Conservation (phyloP, 2,113 vertebrate species). For the Melospiza georgiana region DNA sequence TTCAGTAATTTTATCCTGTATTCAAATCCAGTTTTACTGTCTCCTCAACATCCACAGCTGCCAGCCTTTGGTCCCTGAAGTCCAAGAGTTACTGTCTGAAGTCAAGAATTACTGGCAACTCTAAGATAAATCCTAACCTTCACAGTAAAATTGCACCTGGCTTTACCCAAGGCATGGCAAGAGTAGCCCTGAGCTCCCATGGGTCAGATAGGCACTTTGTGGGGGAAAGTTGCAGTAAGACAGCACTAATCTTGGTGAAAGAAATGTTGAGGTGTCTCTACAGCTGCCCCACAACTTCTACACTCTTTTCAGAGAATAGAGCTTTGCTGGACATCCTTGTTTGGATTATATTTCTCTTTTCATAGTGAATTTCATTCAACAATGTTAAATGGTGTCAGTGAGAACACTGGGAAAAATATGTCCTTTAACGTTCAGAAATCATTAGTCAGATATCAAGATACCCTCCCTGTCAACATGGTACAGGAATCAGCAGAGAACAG, state of each 20-base stretch:
- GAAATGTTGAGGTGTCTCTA: neutral
- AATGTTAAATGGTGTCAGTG: neutral
- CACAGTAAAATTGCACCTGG: neutral
- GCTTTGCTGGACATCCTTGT: neutral
- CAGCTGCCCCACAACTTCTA: neutral
- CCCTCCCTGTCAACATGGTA: neutral
- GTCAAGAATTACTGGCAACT: neutral
- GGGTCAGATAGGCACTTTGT: neutral
- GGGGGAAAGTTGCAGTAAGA: neutral
- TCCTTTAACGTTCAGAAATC: neutral
- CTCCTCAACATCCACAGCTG: neutral
- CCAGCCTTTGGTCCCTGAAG: neutral
- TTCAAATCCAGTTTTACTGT: neutral
- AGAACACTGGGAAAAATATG: neutral
- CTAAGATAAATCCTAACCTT: neutral
- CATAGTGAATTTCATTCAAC: neutral
- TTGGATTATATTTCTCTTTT: neutral
- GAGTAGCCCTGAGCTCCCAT: neutral
- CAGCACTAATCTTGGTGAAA: neutral
- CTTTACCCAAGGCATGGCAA: neutral
- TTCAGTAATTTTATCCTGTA: neutral
- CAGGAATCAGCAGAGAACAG: neutral
- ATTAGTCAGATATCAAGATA: neutral
- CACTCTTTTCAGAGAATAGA: neutral
- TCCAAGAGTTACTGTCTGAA: neutral